Conservation (phyloP, 2,797 vertebrate genomes). For the Leuciscus waleckii region DNA sequence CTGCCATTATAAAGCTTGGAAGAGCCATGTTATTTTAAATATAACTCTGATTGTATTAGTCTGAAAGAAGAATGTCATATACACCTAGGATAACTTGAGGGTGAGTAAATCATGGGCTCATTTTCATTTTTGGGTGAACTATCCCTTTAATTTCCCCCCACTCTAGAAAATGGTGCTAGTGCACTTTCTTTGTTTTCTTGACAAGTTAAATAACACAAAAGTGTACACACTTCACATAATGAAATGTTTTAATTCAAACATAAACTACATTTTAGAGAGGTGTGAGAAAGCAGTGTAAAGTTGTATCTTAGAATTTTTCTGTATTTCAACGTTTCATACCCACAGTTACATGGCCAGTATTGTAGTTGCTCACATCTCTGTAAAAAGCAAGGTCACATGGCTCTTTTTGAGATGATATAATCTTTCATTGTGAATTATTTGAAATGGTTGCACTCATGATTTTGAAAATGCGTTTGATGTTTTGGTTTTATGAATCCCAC, state of each 20-base stretch:
- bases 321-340: not conserved
- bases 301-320: not conserved
- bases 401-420: slow-evolving; percentile 47
- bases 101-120: too few relatives aligned
- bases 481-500: slow-evolving; percentile 64
- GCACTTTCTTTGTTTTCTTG: not conserved
- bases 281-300: not conserved
- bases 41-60: too few relatives aligned
- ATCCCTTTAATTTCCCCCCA: too few relatives aligned
- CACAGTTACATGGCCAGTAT: not conserved
- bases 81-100: too few relatives aligned
- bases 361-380: not conserved
- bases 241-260: not conserved
- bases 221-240: not conserved
- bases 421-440: slow-evolving; percentile 49
- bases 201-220: not conserved
- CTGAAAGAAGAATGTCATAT: too few relatives aligned
- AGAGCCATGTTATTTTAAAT: too few relatives aligned
- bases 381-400: slow-evolving; percentile 24
- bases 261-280: not conserved
- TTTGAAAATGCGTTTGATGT: slow-evolving; percentile 58
- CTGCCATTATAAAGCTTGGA: too few relatives aligned
- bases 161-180: not conserved
- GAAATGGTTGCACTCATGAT: slow-evolving; percentile 40
- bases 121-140: too few relatives aligned